Evolutionary conservation across 2,888 invertebrate species (phyloP).

Genomic region (Cactoblastis cactorum): DNA sequence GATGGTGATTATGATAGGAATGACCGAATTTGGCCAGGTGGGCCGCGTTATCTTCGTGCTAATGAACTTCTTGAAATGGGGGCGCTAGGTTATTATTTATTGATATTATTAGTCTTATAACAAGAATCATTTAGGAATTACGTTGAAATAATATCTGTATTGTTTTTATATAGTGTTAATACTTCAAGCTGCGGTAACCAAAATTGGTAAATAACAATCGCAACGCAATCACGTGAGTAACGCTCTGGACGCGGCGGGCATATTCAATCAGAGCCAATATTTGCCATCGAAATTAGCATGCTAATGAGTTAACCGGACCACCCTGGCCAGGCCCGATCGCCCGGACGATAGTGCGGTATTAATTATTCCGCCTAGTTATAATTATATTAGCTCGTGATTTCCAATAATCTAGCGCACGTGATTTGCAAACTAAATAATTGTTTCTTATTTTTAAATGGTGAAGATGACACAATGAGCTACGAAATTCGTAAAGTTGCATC

Average conservation of each 20-base stretch:
- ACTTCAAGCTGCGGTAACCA: too few species aligned
- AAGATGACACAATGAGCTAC: too few species aligned
- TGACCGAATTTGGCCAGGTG: not conserved
- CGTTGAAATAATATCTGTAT: too few species aligned
- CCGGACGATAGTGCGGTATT: not conserved
- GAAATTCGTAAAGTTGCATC: too few species aligned
- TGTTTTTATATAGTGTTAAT: too few species aligned
- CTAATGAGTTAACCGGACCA: conserved; percentile 21
- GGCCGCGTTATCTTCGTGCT: not conserved
- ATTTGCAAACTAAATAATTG: not conserved
- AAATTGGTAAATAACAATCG: conserved; percentile 16
- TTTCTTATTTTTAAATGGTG: too few species aligned
- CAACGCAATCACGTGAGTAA: not conserved
- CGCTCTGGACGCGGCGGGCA: not conserved
- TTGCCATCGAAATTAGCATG: conserved; percentile 23
- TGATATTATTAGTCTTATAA: too few species aligned
- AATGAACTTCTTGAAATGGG: not conserved
- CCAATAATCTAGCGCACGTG: not conserved
- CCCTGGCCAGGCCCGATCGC: not conserved
- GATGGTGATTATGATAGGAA: conserved; percentile 17
- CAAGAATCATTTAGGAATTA: too few species aligned
- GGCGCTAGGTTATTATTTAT: not conserved
- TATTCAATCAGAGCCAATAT: conserved; percentile 21
- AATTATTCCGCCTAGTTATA: not conserved
- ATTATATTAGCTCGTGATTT: not conserved